Conservation (phyloP, 2,888 invertebrate genomes). For the Diplolepis rosae region DNA sequence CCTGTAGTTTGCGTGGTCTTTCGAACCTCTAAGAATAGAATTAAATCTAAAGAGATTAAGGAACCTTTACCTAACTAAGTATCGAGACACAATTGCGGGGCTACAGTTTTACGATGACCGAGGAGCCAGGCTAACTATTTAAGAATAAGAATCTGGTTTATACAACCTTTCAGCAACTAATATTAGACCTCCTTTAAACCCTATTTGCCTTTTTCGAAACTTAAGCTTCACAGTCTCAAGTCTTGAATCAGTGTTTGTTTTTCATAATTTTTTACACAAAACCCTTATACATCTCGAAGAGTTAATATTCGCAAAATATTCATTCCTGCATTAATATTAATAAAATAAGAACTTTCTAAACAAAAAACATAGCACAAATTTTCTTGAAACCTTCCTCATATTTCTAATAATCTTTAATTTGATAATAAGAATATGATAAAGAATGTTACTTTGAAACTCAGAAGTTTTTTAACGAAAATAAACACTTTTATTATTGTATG, state of each 20-base stretch:
- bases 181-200: too few species aligned
- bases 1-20: neutral
- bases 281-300: neutral
- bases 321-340: neutral
- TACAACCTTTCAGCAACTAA: neutral
- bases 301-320: neutral
- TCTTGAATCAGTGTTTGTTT: neutral
- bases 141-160: neutral
- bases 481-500: neutral
- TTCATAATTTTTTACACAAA: neutral
- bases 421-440: too few species aligned
- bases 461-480: conserved; percentile 23
- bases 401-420: neutral
- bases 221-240: neutral
- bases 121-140: neutral
- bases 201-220: neutral
- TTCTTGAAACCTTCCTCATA: neutral
- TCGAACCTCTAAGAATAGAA: neutral
- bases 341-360: neutral
- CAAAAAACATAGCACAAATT: neutral
- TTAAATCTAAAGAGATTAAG: neutral
- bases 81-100: neutral
- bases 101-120: neutral
- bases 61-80: neutral
- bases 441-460: too few species aligned